Conservation (phyloP, 2,797 vertebrate species). For the Lophotriccus pileatus region DNA sequence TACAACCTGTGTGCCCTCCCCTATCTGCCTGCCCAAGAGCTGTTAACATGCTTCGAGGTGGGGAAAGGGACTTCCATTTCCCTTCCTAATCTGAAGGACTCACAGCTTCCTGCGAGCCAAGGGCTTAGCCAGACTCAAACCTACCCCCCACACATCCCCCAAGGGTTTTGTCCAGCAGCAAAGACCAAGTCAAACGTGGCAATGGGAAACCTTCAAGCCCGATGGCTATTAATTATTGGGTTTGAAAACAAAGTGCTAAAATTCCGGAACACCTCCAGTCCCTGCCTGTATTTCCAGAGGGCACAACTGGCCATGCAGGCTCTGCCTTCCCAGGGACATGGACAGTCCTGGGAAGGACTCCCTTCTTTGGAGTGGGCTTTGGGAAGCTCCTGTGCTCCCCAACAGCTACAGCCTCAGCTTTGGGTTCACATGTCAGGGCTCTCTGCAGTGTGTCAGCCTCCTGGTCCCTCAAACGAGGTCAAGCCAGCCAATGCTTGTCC, state of each 20-base stretch:
- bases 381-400: background rate
- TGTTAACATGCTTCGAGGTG: fast-evolving
- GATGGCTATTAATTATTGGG: background rate
- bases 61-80: background rate
- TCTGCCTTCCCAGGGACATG: background rate
- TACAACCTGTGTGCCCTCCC: fast-evolving
- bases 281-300: background rate
- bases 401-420: background rate
- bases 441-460: background rate
- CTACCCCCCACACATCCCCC: fast-evolving
- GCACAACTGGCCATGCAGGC: background rate
- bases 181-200: background rate
- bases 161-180: background rate
- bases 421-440: fast-evolving
- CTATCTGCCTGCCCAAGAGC: background rate
- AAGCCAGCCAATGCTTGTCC: background rate
- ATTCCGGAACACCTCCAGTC: background rate
- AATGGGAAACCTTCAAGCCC: background rate
- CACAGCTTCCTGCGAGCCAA: background rate
- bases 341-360: background rate
- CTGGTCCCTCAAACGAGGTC: background rate
- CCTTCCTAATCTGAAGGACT: background rate
- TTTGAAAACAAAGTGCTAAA: background rate
- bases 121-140: background rate
- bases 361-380: fast-evolving